phyloP scores from a whole-genome alignment of 2,113 vertebrate genomes.

The Trogon melanurus region DNA sequence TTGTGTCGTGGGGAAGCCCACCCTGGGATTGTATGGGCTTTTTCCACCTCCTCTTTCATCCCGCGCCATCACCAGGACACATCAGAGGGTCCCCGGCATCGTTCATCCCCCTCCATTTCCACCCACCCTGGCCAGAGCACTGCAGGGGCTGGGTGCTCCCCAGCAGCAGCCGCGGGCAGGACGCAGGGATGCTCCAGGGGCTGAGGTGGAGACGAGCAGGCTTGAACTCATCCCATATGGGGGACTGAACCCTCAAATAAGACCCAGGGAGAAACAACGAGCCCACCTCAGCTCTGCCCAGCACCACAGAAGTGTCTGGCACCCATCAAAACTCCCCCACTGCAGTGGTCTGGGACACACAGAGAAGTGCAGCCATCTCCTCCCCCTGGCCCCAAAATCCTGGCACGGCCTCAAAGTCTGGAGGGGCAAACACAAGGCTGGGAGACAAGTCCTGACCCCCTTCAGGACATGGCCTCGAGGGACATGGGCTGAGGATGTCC shows the following conservation, averaged over 20 bases:
- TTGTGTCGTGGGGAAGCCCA: rapidly evolving
- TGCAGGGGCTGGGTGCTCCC: not conserved
- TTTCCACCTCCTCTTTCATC: not conserved
- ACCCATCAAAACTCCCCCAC: rapidly evolving
- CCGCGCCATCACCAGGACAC: rapidly evolving
- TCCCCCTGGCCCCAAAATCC: not conserved
- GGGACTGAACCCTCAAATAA: not conserved
- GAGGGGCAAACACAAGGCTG: not conserved
- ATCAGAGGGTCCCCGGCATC: not conserved
- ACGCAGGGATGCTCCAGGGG: not conserved
- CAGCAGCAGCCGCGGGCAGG: not conserved
- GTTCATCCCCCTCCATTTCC: not conserved
- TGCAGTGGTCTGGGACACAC: rapidly evolving
- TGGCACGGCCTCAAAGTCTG: rapidly evolving
- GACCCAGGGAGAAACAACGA: rapidly evolving
- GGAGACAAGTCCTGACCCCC: not conserved
- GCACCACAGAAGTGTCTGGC: not conserved
- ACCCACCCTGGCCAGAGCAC: no score
- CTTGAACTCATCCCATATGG: rapidly evolving
- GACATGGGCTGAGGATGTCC: not conserved
- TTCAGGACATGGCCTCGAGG: rapidly evolving
- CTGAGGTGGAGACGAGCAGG: not conserved
- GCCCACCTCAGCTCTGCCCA: not conserved
- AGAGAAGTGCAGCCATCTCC: not conserved
- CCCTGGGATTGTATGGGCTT: rapidly evolving